Percentiles rank a stretch among this genome's conserved stretches.
These are phyloP conservation scores for Drosophila ochracea DNA, from an alignment of 2,888 invertebrate species.

Conservation along the genomic window DNA sequence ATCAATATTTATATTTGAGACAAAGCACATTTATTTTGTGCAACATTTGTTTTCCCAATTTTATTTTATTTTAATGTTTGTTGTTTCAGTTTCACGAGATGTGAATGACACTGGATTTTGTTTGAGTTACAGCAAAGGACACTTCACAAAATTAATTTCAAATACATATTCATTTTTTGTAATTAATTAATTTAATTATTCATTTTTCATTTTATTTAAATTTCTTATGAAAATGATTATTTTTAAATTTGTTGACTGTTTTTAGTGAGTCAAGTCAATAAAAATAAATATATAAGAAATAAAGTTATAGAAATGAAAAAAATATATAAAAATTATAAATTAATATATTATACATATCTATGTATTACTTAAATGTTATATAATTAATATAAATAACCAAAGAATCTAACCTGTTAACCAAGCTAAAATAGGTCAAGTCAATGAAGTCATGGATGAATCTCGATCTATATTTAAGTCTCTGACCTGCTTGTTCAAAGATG, in stretches of 20 bases:
- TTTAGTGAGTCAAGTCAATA: background rate
- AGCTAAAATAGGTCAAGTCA: background rate
- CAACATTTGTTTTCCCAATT: slow-evolving; percentile 1
- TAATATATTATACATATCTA: no score
- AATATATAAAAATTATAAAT: no score
- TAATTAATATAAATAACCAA: no score
- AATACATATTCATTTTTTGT: background rate
- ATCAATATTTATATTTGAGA: slow-evolving; percentile 35
- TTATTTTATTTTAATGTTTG: slow-evolving; percentile 2
- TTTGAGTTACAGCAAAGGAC: slow-evolving; percentile 5
- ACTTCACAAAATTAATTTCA: background rate
- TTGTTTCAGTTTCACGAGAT: slow-evolving; percentile 1
- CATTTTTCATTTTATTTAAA: background rate
- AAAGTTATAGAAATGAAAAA: background rate
- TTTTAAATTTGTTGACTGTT: background rate
- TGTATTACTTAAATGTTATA: no score
- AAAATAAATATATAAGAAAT: background rate
- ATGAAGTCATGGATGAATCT: background rate
- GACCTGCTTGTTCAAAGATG: background rate
- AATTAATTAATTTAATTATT: background rate
- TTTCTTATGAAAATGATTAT: background rate
- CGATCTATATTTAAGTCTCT: background rate
- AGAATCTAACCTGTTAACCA: background rate
- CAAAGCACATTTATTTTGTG: slow-evolving; percentile 17
- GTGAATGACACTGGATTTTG: slow-evolving; percentile 32